Evolutionary conservation across 2,113 vertebrate genomes (phyloP).

Genomic region (Periophthalmus modestus): DNA sequence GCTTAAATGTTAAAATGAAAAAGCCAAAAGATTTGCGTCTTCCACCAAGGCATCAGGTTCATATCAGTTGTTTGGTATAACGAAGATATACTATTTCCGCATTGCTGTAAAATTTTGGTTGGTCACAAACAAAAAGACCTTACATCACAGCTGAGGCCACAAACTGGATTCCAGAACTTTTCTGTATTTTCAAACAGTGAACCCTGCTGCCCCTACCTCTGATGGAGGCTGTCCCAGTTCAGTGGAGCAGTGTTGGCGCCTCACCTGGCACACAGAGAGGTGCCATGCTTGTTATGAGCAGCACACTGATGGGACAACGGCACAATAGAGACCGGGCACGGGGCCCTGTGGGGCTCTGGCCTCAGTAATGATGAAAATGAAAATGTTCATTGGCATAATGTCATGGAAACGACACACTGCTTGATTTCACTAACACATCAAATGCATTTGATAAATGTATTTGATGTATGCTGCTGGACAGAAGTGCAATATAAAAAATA

Average conservation of each 20-base stretch:
- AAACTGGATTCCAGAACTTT: background rate
- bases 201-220: background rate
- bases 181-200: background rate
- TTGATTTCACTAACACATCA: background rate
- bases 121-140: background rate
- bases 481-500: background rate
- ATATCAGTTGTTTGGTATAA: background rate
- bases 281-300: background rate
- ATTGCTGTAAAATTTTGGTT: background rate
- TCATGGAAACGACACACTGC: background rate
- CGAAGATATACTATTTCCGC: background rate
- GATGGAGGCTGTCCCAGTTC: background rate
- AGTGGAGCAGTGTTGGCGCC: background rate
- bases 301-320: background rate
- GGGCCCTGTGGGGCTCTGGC: background rate
- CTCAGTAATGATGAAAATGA: slow-evolving; percentile 5
- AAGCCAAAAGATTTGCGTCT: background rate
- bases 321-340: background rate
- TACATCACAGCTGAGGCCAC: background rate
- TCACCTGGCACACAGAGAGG: slow-evolving; percentile 1
- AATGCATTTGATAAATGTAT: background rate
- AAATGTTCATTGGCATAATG: slow-evolving; percentile 1
- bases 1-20: background rate
- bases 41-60: background rate
- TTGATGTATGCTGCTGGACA: background rate